phyloP scores from a whole-genome alignment of 2,888 invertebrate species.

The Vanessa cardui region DNA sequence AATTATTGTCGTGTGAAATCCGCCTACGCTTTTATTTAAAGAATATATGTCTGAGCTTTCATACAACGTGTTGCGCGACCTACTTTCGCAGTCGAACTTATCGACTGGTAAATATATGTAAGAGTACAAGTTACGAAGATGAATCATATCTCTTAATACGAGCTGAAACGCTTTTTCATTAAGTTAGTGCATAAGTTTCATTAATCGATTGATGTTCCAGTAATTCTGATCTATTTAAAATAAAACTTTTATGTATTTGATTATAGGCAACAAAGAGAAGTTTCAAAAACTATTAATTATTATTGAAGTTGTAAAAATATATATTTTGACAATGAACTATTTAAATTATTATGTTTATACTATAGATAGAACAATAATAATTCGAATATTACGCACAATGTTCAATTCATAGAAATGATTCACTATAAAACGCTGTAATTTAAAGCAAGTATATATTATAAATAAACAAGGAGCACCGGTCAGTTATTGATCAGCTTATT shows the following conservation, averaged over 20 bases:
- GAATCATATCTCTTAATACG: too few species aligned
- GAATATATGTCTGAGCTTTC: constrained; percentile 18
- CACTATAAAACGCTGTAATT: background rate
- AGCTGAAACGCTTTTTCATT: too few species aligned
- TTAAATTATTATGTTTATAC: too few species aligned
- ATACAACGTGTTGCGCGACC: constrained; percentile 41
- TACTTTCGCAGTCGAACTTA: constrained; percentile 27
- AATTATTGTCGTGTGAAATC: background rate
- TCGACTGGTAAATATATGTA: constrained; percentile 20
- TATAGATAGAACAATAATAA: too few species aligned
- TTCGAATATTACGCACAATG: background rate
- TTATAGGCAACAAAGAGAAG: too few species aligned
- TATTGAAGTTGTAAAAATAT: too few species aligned
- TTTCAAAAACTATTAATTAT: too few species aligned
- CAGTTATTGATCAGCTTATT: constrained; percentile 46
- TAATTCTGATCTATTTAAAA: too few species aligned
- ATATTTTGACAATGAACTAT: too few species aligned
- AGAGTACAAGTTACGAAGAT: background rate
- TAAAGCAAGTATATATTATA: background rate
- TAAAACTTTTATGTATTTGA: too few species aligned
- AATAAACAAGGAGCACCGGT: constrained; percentile 6
- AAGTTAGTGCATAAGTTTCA: too few species aligned
- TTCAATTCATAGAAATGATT: background rate
- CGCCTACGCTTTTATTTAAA: background rate
- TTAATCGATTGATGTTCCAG: too few species aligned